These are phyloP conservation scores for Vesta saturnalis DNA, from an alignment of 2,888 invertebrate species.

Conservation along the genomic window DNA sequence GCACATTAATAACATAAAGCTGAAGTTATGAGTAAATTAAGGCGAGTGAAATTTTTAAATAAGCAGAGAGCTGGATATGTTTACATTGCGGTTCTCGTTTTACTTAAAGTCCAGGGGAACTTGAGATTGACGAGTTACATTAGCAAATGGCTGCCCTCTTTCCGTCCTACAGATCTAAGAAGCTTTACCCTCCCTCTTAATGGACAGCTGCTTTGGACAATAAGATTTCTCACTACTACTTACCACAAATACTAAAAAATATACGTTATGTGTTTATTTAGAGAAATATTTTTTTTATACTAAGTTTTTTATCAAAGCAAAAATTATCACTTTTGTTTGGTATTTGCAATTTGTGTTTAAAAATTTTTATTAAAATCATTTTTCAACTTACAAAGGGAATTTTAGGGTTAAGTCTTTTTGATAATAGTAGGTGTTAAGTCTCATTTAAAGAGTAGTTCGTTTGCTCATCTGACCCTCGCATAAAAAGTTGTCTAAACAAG, in stretches of 20 bases:
- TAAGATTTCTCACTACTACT: constrained; percentile 53
- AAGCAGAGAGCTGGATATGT: constrained; percentile 50
- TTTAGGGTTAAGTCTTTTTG: no score
- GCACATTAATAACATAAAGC: constrained; percentile 2
- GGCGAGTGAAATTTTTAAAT: constrained; percentile 49
- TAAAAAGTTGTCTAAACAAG: no score
- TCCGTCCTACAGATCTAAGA: constrained; percentile 30
- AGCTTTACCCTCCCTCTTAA: constrained; percentile 34
- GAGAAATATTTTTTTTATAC: background rate
- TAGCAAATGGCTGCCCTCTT: constrained; percentile 57
- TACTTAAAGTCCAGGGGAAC: constrained; percentile 40
- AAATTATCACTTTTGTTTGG: no score
- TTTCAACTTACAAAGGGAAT: no score
- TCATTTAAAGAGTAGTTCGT: no score
- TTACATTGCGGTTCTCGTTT: constrained; percentile 50
- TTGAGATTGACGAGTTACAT: constrained; percentile 61
- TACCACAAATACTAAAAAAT: constrained; percentile 23
- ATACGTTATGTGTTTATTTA: constrained; percentile 1
- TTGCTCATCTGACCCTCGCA: no score
- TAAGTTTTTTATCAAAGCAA: background rate
- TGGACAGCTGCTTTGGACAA: constrained; percentile 58
- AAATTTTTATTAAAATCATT: no score
- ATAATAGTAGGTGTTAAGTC: no score
- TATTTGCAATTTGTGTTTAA: no score
- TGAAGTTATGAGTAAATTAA: constrained; percentile 20